Evolutionary conservation across 2,113 vertebrate genomes (phyloP), one percentile per base, ranked within the genome.

Genomic region (Apodemus speciosus): DNA sequence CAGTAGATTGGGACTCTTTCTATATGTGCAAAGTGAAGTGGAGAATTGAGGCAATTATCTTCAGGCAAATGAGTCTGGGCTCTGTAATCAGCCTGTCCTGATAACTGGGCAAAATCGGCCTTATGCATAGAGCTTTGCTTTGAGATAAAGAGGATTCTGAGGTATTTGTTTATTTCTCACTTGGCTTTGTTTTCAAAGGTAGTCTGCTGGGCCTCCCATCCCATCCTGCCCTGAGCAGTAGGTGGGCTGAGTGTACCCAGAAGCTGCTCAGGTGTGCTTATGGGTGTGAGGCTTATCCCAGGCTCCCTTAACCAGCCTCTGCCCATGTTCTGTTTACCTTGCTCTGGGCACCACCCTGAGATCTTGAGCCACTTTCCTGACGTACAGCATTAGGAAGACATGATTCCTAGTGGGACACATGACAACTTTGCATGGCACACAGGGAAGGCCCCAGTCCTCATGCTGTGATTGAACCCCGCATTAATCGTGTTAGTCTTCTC

Each of bases 41-140:
- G 94, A 94, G 95, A 95, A 95, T 66, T 86, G 95, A 95, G 94
- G 90, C 95, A 94, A 84, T 96, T 96, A 96, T 92, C 95, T 93
- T 51, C 93, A 95, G 91, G 94, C 94, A 91, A 71, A 97, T 92
- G 77, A 90, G n/a, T 51, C 85, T 46, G 88, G 84, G 85, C 96
- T 90, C 46, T 93, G 89, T 93, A 90, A 96, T 96, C 96, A 96
- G 93, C 72, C 92, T 4, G 1, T 77, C 93, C 94, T 62, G 88
- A 72, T 93, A 95, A 77, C 84, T 16, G 75, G 91, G 20, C 69
- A 80, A 87, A 64, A 53, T 49, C 32, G 23, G 95, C 92, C 83
- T 80, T 68, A 1, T 79, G 66, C 92, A n/a, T 30, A 69, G n/a
- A 71, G 38, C 62, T 4, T 9, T 71, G 51, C 64, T 66, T n/a